These are phyloP conservation scores for Morelia viridis DNA, from an alignment of 2,797 vertebrate species.

Conservation along the genomic window DNA sequence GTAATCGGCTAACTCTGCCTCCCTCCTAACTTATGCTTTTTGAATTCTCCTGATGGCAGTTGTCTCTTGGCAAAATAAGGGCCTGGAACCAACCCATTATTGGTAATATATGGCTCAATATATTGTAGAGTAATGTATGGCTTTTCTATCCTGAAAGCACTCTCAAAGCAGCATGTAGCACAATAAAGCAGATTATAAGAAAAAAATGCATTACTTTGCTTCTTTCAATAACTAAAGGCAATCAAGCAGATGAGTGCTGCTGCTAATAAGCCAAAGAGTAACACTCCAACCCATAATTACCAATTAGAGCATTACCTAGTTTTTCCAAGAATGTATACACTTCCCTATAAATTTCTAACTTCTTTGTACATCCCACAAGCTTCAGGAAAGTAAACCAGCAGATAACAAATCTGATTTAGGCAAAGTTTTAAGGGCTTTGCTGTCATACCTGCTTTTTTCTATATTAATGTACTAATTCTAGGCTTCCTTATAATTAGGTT, in stretches of 20 bases:
- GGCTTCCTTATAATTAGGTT: neutral
- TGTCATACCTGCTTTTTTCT: conserved; percentile 14
- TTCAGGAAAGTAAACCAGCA: neutral
- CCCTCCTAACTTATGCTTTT: neutral
- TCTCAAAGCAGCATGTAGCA: neutral
- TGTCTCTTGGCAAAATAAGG: neutral
- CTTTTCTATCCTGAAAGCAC: neutral
- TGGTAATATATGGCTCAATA: neutral
- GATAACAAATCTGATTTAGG: neutral
- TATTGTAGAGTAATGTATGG: neutral
- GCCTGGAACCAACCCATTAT: neutral
- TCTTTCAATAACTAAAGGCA: neutral
- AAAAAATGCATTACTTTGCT: neutral
- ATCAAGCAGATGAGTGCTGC: neutral
- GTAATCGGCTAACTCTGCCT: neutral
- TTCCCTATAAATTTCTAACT: neutral
- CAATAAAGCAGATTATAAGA: neutral
- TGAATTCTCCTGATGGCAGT: neutral
- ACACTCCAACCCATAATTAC: neutral
- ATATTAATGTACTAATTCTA: neutral
- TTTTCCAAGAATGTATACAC: neutral
- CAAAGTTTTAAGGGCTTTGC: neutral
- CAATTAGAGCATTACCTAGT: neutral
- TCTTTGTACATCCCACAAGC: neutral
- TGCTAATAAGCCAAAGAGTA: neutral